These are phyloP conservation scores for Drosophila quinaria DNA, from an alignment of 2,888 invertebrate species.

Conservation along the genomic window DNA sequence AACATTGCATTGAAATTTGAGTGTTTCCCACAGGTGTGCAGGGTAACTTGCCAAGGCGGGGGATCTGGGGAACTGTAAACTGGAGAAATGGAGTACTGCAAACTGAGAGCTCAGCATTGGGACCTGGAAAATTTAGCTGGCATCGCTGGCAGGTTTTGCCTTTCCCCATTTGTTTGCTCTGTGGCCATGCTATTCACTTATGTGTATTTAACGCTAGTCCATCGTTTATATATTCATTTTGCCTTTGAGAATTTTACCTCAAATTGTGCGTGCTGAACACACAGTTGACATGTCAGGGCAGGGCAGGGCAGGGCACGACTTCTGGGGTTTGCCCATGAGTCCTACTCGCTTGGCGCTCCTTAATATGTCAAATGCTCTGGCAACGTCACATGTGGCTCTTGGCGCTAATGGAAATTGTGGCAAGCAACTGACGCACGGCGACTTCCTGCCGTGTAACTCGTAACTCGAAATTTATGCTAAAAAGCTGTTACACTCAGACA, in stretches of 20 bases:
- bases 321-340: conserved; percentile 68
- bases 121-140: conserved; percentile 25
- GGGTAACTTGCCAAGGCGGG: conserved; percentile 14
- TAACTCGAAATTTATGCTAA: conserved; percentile 76
- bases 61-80: conserved; percentile 11
- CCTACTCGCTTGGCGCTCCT: conserved; percentile 73
- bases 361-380: conserved; percentile 74
- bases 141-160: conserved; percentile 37
- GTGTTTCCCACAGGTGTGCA: conserved; percentile 73
- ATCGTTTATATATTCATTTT: conserved; percentile 75
- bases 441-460: conserved; percentile 71
- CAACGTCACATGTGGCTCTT: conserved; percentile 65
- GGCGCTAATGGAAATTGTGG: conserved; percentile 80
- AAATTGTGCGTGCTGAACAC: conserved; percentile 74
- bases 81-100: not conserved
- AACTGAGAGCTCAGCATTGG: conserved; percentile 24
- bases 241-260: conserved; percentile 77
- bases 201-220: conserved; percentile 68
- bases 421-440: conserved; percentile 71
- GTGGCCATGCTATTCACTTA: conserved; percentile 51
- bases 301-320: conserved; percentile 38
- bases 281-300: conserved; percentile 67
- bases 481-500: conserved; percentile 61
- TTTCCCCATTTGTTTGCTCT: conserved; percentile 46
- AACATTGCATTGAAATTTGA: conserved; percentile 77